Percentiles rank a stretch among this genome's conserved stretches.
Conservation (phyloP, 2,797 vertebrate species). For the Oophaga sylvatica region DNA sequence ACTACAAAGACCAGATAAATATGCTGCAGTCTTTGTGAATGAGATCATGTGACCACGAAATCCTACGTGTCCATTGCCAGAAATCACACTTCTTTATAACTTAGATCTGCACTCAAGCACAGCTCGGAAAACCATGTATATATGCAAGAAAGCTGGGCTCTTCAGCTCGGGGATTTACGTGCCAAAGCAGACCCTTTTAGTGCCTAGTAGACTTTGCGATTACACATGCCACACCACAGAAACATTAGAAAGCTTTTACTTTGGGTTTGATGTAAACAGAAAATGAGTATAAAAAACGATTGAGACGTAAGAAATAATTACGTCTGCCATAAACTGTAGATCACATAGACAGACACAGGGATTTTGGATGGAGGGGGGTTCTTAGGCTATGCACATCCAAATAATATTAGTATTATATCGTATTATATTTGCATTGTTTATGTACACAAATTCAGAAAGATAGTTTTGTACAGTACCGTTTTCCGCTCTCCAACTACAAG, state of each 20-base stretch:
- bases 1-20: constrained; percentile 45
- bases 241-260: constrained; percentile 57
- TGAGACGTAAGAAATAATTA: constrained; percentile 15
- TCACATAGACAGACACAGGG: constrained; percentile 18
- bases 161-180: constrained; percentile 38
- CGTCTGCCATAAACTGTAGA: constrained; percentile 26
- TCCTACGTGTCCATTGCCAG: constrained; percentile 49
- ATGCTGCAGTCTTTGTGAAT: constrained; percentile 37
- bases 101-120: constrained; percentile 28
- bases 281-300: constrained; percentile 48
- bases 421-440: not conserved
- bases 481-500: not conserved
- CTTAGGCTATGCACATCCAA: not conserved
- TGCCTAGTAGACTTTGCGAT: constrained; percentile 40
- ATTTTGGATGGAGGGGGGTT: not conserved
- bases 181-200: constrained; percentile 49
- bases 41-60: constrained; percentile 56
- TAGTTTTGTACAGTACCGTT: not conserved
- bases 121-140: constrained; percentile 21
- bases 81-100: constrained; percentile 55
- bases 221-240: constrained; percentile 48
- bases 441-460: not conserved
- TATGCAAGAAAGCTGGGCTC: constrained; percentile 23
- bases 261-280: constrained; percentile 42
- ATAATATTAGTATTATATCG: not conserved